phyloP scores from a whole-genome alignment of 2,113 vertebrate genomes.

The Toxotes chatareus region DNA sequence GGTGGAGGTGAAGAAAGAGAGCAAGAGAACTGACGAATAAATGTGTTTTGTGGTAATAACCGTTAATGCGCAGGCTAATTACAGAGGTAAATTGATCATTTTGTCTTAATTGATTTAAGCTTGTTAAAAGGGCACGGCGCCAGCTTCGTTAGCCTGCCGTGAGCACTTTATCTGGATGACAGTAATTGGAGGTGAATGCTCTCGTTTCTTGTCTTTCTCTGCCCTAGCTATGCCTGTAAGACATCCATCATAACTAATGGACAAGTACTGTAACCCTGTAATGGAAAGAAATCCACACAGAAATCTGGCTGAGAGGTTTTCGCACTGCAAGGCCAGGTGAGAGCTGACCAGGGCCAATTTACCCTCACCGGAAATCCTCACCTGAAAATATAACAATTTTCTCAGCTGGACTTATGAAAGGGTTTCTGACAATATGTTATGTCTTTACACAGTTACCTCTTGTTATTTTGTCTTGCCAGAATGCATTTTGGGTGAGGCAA shows the following conservation, averaged over 20 bases:
- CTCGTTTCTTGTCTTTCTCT: conserved; percentile 62
- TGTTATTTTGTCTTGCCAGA: background rate
- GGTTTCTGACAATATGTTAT: background rate
- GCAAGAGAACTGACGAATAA: conserved; percentile 54
- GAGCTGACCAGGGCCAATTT: background rate
- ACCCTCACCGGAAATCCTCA: background rate
- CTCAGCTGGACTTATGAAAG: background rate
- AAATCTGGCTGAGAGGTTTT: background rate
- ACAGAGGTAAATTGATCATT: conserved; percentile 76
- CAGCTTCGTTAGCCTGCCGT: conserved; percentile 46
- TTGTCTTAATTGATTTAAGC: conserved; percentile 78
- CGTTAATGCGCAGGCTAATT: conserved; percentile 73
- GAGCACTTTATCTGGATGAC: conserved; percentile 70
- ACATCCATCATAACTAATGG: conserved; percentile 61
- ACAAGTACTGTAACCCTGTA: conserved; percentile 21
- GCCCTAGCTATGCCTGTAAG: conserved; percentile 32
- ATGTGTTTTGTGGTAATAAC: conserved; percentile 73
- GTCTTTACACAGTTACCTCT: background rate
- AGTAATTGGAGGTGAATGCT: conserved; percentile 74
- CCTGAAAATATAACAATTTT: background rate
- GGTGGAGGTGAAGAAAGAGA: conserved; percentile 49
- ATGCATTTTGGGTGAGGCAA: background rate
- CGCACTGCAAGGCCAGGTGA: background rate
- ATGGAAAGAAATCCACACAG: conserved; percentile 10
- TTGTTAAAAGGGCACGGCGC: conserved; percentile 65